Base-by-base conservation (phyloP, 2,797 vertebrate genomes). In the Onychomys leucogaster region DNA sequence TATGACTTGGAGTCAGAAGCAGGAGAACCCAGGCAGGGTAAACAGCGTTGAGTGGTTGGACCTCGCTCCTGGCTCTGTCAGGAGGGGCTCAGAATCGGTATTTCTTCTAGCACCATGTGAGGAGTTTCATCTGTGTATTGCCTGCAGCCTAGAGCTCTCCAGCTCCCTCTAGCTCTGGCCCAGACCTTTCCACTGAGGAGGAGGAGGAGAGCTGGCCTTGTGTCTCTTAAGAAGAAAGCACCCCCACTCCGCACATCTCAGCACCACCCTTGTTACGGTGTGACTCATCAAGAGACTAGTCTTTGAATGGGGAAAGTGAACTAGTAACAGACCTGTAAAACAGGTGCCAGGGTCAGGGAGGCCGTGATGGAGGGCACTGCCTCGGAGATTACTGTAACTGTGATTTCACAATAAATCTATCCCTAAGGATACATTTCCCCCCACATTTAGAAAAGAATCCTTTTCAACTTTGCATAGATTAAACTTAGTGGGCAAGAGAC, bases 371-470 rank as follows among this genome's bases (percentile, higher is more conserved):
- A 21, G 19, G 81, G 63, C 5, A 23, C 71, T 90, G 43, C 16
- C 85, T 92, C 55, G n/a, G 32, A 27, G 27, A 29, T 90, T 73
- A 77, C 61, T 63, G 37, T 85, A 84, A 94, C 57, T 93, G 81
- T 90, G 43, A 59, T 90, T 96, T 95, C 63, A 65, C 59, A 76
- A 41, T 43, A 93, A 49, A 89, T 75, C n/a, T 89, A 43, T 81
- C 78, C 12, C 29, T 85, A 94, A 93, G 61, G 95, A 76, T 43
- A 91, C 32, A 75, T 78, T 41, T 89, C 32, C 57, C 89, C 19
- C 37, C 86, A 85, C 77, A 77, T 90, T 85, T 94, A 94, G 57
- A 84, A 91, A 92, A 37, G 59, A n/a, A 89, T 80, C 46, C 73
- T 94, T 17, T 76, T 89, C 49, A 94, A 46, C 41, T 75, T 93